Base-by-base conservation (phyloP, 2,797 vertebrate genomes). In the Xiphophorus birchmanni region DNA sequence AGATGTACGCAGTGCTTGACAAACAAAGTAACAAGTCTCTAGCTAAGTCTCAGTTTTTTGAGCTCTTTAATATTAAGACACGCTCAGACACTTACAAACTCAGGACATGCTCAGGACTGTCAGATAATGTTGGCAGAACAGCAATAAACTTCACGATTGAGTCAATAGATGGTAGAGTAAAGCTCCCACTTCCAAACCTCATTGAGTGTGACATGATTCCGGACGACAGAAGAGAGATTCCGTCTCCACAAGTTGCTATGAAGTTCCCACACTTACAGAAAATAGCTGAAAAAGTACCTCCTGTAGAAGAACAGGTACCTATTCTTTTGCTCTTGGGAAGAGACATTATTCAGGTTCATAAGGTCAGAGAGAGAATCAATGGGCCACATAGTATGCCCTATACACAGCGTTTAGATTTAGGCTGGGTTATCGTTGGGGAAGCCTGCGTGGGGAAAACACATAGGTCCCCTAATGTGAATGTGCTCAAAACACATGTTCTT, bases 1-100 rank as follows among this genome's bases (percentile, higher is more conserved):
- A 76, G 17, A 74, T 76, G 32, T 82, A 85, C 9, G 75, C 48
- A 0, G 82, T 89, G 9, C 42, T 84, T 0, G 83, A 87, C 2
- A 60, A 90, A 18, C 80, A 90, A 42, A 89, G 76, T 15, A 88
- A 81, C 1, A 82, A 48, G 72, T 90, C 84, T 1, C 82, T 89
- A 0, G 79, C 83, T 2, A 79, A 80, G 29, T 47, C 76, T 15
- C 69, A 83, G 65, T 83, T 86, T 5, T 88, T 91, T 15, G 17
- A 40, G 0, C 40, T 88, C 1, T 90, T 90, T 15, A 11, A 73
- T 1, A n/a, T 86, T 0, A 54, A 77, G 42, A 8, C 56, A 3
- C 52, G 9, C 12, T 11, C 74, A 1, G 1, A 75, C 0, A 78
- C 42, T 44, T 69, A 88, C 78, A 2, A 88, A 72, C 5, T 5